phyloP scores from a whole-genome alignment of 2,888 invertebrate species.

The Mongoloraphidia duomilia region DNA sequence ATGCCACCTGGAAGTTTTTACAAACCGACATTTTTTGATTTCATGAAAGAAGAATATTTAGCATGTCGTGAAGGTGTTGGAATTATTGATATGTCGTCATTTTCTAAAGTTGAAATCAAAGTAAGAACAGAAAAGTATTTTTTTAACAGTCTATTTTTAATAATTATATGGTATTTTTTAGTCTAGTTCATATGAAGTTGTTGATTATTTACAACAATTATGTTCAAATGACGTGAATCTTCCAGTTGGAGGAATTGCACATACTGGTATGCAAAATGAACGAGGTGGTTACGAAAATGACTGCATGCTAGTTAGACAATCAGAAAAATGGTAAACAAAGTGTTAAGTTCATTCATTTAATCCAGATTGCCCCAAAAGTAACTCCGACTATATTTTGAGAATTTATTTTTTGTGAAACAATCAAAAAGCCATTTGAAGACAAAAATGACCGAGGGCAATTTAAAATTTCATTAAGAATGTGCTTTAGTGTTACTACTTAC shows the following conservation, averaged over 20 bases:
- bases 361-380: too few relatives aligned
- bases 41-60: slow-evolving; percentile 52
- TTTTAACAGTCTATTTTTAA: slow-evolving; percentile 7
- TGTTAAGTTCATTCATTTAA: neutral
- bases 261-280: slow-evolving; percentile 58
- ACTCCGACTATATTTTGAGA: too few relatives aligned
- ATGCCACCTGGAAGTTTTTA: slow-evolving; percentile 48
- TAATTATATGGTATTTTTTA: slow-evolving; percentile 20
- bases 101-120: slow-evolving; percentile 59
- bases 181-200: slow-evolving; percentile 42
- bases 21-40: slow-evolving; percentile 53
- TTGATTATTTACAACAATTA: slow-evolving; percentile 45
- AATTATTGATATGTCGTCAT: slow-evolving; percentile 65
- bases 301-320: slow-evolving; percentile 50
- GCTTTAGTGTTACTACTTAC: too few relatives aligned
- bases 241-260: slow-evolving; percentile 46
- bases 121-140: slow-evolving; percentile 27
- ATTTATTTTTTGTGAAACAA: too few relatives aligned
- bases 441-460: too few relatives aligned
- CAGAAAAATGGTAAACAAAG: slow-evolving; percentile 34
- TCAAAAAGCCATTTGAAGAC: too few relatives aligned
- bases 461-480: too few relatives aligned
- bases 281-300: slow-evolving; percentile 59
- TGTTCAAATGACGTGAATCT: slow-evolving; percentile 54
- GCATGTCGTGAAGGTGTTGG: slow-evolving; percentile 64